Conservation (phyloP, 2,888 invertebrate genomes). For the Drosophila falleni region DNA sequence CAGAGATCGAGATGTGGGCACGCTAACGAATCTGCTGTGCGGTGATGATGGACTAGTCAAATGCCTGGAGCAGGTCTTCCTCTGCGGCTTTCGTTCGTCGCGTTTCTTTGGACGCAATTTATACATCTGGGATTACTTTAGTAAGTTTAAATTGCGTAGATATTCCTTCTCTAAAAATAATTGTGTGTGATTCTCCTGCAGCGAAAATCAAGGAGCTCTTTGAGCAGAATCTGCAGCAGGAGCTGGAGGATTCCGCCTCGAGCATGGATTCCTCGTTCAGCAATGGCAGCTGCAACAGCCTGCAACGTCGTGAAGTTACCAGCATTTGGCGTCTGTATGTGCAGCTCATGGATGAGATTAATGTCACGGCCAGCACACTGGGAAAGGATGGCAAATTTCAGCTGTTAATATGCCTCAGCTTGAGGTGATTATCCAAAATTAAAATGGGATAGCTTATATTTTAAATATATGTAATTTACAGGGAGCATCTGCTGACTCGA, state of each 20-base stretch:
- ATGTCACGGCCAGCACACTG: conserved; percentile 90
- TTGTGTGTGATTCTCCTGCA: conserved; percentile 36
- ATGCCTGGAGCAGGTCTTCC: conserved; percentile 96
- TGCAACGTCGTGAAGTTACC: conserved; percentile 86
- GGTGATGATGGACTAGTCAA: conserved; percentile 97
- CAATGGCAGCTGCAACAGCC: conserved; percentile 69
- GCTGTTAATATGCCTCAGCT: conserved; percentile 96
- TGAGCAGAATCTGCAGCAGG: conserved; percentile 87
- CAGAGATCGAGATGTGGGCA: conserved; percentile 92
- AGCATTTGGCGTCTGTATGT: conserved; percentile 95
- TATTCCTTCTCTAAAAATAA: not conserved
- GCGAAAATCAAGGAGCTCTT: conserved; percentile 90
- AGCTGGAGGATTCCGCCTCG: conserved; percentile 78
- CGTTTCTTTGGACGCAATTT: conserved; percentile 96
- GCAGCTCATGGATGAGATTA: conserved; percentile 95
- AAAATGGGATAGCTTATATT: not conserved
- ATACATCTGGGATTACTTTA: conserved; percentile 99
- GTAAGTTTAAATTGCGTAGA: conserved; percentile 87
- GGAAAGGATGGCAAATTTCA: conserved; percentile 99
- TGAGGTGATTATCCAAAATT: conserved; percentile 88
- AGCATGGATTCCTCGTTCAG: conserved; percentile 81
- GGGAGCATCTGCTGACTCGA: conserved; percentile 95
- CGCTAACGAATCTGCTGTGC: conserved; percentile 95
- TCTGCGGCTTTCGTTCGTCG: conserved; percentile 97
- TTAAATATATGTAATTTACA: conserved; percentile 80